Conservation (phyloP, 2,797 vertebrate species). For the Enteromius afrohamiltoni region DNA sequence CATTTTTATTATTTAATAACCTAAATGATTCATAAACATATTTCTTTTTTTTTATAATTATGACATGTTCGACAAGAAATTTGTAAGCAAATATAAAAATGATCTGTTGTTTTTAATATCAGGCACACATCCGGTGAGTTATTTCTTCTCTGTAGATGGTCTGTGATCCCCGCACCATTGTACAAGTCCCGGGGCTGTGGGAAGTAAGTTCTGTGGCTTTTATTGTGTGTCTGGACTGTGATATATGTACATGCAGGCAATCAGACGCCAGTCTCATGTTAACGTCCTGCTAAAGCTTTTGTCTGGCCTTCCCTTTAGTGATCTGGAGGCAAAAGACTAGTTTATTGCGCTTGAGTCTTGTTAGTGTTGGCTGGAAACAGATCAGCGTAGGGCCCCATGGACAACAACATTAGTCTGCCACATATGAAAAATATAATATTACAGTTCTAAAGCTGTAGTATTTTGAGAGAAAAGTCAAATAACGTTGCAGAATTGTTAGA, state of each 20-base stretch:
- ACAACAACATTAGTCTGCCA: no score
- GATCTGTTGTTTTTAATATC: not conserved
- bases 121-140: not conserved
- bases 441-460: no score
- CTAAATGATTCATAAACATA: not conserved
- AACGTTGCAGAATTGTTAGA: not conserved
- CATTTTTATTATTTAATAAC: no score
- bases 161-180: not conserved
- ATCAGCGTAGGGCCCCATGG: not conserved
- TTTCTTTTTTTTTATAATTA: not conserved
- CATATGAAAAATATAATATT: no score
- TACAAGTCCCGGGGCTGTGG: not conserved
- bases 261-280: not conserved
- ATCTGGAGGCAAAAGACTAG: not conserved
- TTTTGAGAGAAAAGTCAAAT: not conserved
- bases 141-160: not conserved
- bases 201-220: not conserved
- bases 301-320: not conserved
- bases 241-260: not conserved
- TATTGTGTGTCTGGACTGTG: conserved; percentile 18
- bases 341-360: not conserved
- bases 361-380: not conserved
- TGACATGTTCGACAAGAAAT: not conserved
- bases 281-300: not conserved
- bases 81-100: not conserved